Base-by-base conservation (phyloP, 1,140 invertebrate species). In the Zaprionus tsacasi region DNA sequence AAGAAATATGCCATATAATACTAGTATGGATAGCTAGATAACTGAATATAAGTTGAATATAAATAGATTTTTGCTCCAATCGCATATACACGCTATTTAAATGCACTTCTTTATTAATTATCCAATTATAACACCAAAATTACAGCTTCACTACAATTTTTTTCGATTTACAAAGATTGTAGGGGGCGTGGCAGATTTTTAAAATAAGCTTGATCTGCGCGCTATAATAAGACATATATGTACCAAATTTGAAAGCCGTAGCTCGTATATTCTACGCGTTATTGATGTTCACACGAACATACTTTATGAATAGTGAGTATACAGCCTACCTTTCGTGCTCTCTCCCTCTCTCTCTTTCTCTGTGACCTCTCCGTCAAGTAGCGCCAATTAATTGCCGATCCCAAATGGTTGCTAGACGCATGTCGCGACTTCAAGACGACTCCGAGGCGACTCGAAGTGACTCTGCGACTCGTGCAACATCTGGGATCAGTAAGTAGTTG, bases 301-400 rank as follows among this genome's bases (percentile, higher is more conserved):
- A 15, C 6, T 5, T 13, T 40, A 2, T 40, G 6, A 5, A 1
- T n/a, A 40, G 38, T n/a, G 6, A n/a, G 2, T 7, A n/a, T n/a
- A 45, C 2, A 45, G 7, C 15, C 6, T 43, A 3, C 40, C 21
- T 21, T 21, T 21, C n/a, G n/a, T n/a, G n/a, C 15, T 43, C 0
- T 2, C 5, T 12, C 15, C 4, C 43, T 11, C 15, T 11, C 43
- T 11, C 43, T 17, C 38, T 2, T n/a, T 40, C 43, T 17, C 15
- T 8, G 43, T 25, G 21, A 50, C 10, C 45, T 25, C 45, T 35
- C 12, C 55, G 65, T 70, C 50, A 82, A 72, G 78, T 77, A 86
- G 83, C 79, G 83, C 82, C 83, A 88, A 83, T 82, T 88, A 82
- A 86, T 86, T 87, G 79, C 66, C 63, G 74, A 59, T 68, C 63